Percentiles rank a stretch among this genome's conserved stretches.
phyloP scores from a whole-genome alignment of 2,888 invertebrate species.

The Thelaira solivaga region DNA sequence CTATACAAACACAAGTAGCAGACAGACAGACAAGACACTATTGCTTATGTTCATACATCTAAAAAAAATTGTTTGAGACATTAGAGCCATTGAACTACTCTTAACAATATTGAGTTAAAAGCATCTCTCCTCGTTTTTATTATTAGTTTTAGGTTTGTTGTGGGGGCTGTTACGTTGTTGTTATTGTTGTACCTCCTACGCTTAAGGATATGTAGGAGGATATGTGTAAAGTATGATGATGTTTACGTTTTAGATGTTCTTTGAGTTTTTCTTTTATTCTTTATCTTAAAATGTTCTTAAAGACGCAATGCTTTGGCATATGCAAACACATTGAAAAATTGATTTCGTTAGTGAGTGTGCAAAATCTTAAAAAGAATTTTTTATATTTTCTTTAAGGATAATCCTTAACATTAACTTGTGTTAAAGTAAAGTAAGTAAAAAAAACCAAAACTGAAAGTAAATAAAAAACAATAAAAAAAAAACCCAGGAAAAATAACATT shows the following conservation, averaged over 20 bases:
- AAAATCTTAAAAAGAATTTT: slow-evolving; percentile 46
- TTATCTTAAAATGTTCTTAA: slow-evolving; percentile 28
- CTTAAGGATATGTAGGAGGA: slow-evolving; percentile 51
- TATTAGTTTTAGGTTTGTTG: neutral
- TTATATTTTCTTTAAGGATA: slow-evolving; percentile 64
- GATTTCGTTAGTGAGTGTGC: slow-evolving; percentile 52
- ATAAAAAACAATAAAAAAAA: neutral
- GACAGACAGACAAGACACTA: too few relatives aligned
- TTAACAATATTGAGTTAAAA: slow-evolving; percentile 59
- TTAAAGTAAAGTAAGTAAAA: slow-evolving; percentile 27
- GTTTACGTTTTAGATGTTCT: slow-evolving; percentile 52
- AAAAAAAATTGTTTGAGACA: neutral
- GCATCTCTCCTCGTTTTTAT: slow-evolving; percentile 27
- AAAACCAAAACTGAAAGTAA: neutral
- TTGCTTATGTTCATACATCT: neutral
- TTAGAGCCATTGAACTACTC: slow-evolving; percentile 21
- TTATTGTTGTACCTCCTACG: slow-evolving; percentile 8
- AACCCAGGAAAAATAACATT: slow-evolving; percentile 17
- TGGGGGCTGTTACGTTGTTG: slow-evolving; percentile 15
- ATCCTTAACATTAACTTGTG: slow-evolving; percentile 64
- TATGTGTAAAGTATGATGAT: slow-evolving; percentile 50
- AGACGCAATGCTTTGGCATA: slow-evolving; percentile 57
- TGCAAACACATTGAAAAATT: slow-evolving; percentile 60
- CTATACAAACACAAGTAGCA: slow-evolving; percentile 40
- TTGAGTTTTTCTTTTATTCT: too few relatives aligned